Evolutionary conservation across 1,140 invertebrate species (phyloP).

Genomic region (Drosophila bocqueti): DNA sequence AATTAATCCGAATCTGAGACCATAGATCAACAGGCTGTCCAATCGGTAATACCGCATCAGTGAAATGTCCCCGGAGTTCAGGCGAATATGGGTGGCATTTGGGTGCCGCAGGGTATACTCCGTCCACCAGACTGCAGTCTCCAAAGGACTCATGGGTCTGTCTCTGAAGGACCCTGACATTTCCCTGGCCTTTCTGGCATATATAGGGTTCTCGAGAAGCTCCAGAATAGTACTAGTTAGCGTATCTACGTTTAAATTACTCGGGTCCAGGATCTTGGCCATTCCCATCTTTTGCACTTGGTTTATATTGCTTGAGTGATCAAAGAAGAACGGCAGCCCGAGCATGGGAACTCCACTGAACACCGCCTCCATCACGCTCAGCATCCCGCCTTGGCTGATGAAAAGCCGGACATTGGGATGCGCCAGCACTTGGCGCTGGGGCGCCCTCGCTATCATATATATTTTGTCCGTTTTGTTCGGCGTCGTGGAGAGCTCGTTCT

Average conservation of each 20-base stretch:
- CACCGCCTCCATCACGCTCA: conserved; percentile 49
- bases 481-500: conserved; percentile 6
- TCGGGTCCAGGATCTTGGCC: conserved; percentile 65
- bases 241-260: conserved; percentile 13
- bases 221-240: conserved; percentile 21
- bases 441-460: conserved; percentile 86
- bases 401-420: conserved; percentile 54
- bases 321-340: conserved; percentile 53
- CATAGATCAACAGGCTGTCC: conserved; percentile 9
- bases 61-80: conserved; percentile 58
- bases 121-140: conserved; percentile 87
- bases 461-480: conserved; percentile 87
- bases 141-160: conserved; percentile 86
- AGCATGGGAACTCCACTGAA: conserved; percentile 45
- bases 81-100: conserved; percentile 78
- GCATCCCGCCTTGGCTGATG: conserved; percentile 52
- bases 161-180: conserved; percentile 86
- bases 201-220: conserved; percentile 26
- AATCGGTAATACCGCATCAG: conserved; percentile 46
- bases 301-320: conserved; percentile 54
- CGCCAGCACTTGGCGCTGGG: conserved; percentile 85
- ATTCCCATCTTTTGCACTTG: conserved; percentile 86
- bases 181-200: conserved; percentile 41
- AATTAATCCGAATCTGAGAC: conserved; percentile 24
- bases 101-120: conserved; percentile 86